Conservation (phyloP, 2,113 vertebrate species). For the Connochaetes taurinus region DNA sequence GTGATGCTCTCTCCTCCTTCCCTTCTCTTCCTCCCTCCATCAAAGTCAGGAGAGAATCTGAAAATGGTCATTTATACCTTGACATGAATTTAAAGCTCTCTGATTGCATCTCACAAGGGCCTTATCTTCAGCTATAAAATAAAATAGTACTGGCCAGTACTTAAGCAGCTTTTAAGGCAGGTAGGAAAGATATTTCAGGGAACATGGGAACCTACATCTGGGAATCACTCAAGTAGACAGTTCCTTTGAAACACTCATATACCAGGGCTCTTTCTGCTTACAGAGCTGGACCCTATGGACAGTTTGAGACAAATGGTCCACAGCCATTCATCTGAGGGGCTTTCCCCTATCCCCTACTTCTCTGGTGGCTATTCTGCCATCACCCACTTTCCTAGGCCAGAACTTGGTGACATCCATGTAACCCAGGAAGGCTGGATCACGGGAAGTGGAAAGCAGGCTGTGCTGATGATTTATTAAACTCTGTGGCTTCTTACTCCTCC, state of each 20-base stretch:
- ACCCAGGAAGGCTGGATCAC: not conserved
- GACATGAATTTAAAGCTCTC: not conserved
- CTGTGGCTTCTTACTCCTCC: constrained; percentile 62
- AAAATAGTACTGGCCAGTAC: not conserved
- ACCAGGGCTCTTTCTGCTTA: not conserved
- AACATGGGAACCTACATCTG: not conserved
- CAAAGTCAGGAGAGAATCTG: not conserved
- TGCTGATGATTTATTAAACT: constrained; percentile 8
- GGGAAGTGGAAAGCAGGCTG: not conserved
- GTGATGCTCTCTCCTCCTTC: not conserved
- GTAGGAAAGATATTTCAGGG: not conserved
- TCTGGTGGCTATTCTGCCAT: not conserved
- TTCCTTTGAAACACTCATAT: not conserved
- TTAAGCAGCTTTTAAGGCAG: not conserved
- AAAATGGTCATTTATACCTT: not conserved
- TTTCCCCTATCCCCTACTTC: not conserved
- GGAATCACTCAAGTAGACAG: not conserved
- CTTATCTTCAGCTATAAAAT: not conserved
- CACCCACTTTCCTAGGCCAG: not conserved
- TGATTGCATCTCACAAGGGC: not conserved
- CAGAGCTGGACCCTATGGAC: not conserved
- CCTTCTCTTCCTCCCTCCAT: not conserved
- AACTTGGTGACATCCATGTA: not conserved
- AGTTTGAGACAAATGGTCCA: not conserved
- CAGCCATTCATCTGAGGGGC: not conserved